phyloP scores from a whole-genome alignment of 2,888 invertebrate species.

The Onchidella celtica region DNA sequence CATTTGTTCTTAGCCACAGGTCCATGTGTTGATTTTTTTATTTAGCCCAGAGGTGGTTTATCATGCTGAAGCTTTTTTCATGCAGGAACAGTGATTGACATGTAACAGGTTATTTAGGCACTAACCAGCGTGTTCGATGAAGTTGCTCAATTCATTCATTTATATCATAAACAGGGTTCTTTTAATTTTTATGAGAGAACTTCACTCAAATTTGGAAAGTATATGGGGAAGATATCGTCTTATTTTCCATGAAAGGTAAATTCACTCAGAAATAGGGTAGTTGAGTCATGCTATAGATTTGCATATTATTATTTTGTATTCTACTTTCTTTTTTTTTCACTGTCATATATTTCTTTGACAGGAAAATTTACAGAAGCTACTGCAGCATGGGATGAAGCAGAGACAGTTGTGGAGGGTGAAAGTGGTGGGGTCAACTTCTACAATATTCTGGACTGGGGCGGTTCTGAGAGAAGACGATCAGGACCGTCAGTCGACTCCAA shows the following conservation, averaged over 20 bases:
- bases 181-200: no score
- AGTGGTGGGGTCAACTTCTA: conserved; percentile 89
- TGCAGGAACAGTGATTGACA: no score
- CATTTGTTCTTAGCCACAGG: background rate
- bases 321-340: background rate
- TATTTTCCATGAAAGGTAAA: background rate
- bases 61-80: no score
- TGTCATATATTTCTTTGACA: background rate
- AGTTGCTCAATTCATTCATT: no score
- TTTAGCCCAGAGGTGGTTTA: no score
- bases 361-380: conserved; percentile 84
- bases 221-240: background rate
- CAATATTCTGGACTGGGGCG: conserved; percentile 85
- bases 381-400: conserved; percentile 85
- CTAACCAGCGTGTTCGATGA: no score
- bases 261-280: no score
- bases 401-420: conserved; percentile 82
- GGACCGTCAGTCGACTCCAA: background rate
- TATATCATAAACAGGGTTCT: no score
- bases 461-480: background rate
- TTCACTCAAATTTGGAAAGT: no score
- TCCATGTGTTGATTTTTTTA: no score
- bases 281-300: no score
- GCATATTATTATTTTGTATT: background rate
- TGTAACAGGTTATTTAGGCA: no score